Evolutionary conservation across 2,888 invertebrate species (phyloP), one percentile per base, ranked within the genome.

Genomic region (Drosophila picticornis): DNA sequence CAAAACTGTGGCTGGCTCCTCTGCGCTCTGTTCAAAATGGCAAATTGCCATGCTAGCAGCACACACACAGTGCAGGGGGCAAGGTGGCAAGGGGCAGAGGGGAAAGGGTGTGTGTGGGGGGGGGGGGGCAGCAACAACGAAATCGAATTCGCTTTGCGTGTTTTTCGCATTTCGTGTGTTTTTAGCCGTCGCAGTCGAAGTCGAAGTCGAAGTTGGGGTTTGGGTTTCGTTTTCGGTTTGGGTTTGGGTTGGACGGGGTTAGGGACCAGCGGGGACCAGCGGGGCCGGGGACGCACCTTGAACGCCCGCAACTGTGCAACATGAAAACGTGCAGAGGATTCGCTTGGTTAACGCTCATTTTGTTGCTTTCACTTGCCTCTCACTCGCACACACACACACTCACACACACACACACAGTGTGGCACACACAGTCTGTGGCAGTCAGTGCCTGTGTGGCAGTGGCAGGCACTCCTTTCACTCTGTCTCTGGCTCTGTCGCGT

Each of bases 341-440:
- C 87, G 85, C 90, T 85, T 85, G 85, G 90, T 83, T 85, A 85
- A 85, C 90, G 90, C 85, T 85, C 85, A 85, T 85, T 85, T 85
- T 90, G 85, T 85, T 90, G 78, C 66, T 88, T 55, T 57, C 68
- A 50, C 53, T 6, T 43, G 22, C 22, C 22, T 22, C 22, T 38
- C 19, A 22, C 43, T 43, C 43, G 11, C 32, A 19, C 38, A 19
- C 36, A 16, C 36, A 19, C 36, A 19, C 69, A 36, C 55, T 16
- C 25, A 34, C 34, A 5, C 34, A 55, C 27, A 22, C 52, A n/a
- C 22, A 52, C 9, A 1, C 38, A 10, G 19, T 13, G 22, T 10
- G 40, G 22, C 43, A 43, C 22, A 52, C 9, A 1, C 38, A 10
- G 19, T 13, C n/a, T n/a, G 22, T 10, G 40, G 22, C 43, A 43